Evolutionary conservation across 2,797 vertebrate genomes (phyloP).

Genomic region (Thunnus albacares): DNA sequence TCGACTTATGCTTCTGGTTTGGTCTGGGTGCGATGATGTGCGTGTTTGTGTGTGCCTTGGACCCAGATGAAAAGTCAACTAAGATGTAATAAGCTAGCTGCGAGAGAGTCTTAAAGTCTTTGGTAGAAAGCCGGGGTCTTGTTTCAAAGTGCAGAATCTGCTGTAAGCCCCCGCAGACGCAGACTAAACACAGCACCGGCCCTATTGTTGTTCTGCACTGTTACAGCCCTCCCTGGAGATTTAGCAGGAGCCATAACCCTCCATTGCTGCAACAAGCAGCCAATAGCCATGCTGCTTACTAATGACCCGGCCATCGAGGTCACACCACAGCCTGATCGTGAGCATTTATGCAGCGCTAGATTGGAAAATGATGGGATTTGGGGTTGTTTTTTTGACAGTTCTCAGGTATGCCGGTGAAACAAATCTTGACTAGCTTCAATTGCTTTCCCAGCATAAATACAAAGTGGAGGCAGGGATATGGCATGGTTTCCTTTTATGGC

Average conservation of each 20-base stretch:
- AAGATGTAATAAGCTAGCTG: conserved; percentile 79
- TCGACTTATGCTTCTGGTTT: conserved; percentile 53
- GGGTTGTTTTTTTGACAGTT: conserved; percentile 51
- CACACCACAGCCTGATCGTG: conserved; percentile 55
- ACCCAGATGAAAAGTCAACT: conserved; percentile 81
- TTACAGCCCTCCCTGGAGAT: conserved; percentile 73
- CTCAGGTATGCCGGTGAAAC: conserved; percentile 55
- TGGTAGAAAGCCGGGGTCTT: conserved; percentile 67
- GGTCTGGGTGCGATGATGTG: conserved; percentile 58
- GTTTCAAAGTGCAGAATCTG: conserved; percentile 82
- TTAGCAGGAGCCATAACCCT: conserved; percentile 72
- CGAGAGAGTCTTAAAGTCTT: conserved; percentile 82
- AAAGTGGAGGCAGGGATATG: conserved; percentile 44
- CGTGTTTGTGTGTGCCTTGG: conserved; percentile 76
- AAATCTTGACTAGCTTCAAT: conserved; percentile 42
- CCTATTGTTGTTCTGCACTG: conserved; percentile 85
- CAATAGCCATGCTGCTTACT: conserved; percentile 62
- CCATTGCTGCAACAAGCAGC: conserved; percentile 48
- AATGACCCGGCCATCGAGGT: conserved; percentile 67
- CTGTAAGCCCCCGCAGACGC: conserved; percentile 86
- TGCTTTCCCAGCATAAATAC: conserved; percentile 51
- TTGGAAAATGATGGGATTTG: conserved; percentile 64
- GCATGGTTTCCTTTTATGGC: conserved; percentile 40
- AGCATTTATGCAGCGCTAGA: conserved; percentile 32
- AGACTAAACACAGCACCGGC: conserved; percentile 88